Conservation (phyloP, 2,888 invertebrate species). For the Neocrepidodera transversa region DNA sequence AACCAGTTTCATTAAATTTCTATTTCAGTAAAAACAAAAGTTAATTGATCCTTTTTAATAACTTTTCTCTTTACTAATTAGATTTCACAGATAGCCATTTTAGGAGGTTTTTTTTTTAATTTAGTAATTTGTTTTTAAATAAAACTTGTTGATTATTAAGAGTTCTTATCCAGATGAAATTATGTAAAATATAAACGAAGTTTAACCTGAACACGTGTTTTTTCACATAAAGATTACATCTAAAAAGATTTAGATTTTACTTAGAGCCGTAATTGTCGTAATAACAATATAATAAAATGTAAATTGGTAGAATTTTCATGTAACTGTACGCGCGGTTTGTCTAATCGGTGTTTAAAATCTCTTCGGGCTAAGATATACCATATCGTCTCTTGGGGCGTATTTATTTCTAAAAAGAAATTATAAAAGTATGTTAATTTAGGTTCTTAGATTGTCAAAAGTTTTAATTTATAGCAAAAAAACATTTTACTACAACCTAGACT, state of each 20-base stretch:
- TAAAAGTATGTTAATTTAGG: background rate
- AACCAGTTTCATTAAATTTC: no score
- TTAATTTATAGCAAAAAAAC: no score
- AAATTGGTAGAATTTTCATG: slow-evolving; percentile 39
- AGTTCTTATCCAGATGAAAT: background rate
- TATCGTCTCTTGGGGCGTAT: background rate
- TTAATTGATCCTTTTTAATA: no score
- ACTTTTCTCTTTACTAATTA: no score
- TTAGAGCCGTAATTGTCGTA: slow-evolving; percentile 35
- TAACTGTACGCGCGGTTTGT: slow-evolving; percentile 31
- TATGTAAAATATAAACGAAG: background rate
- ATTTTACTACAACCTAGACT: no score
- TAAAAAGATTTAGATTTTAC: slow-evolving; percentile 4
- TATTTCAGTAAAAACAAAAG: no score
- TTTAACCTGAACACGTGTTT: slow-evolving; percentile 5
- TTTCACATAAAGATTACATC: slow-evolving; percentile 7
- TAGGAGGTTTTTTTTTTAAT: no score
- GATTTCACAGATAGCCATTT: no score
- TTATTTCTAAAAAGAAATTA: background rate
- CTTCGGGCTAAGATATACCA: background rate
- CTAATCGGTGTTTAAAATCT: slow-evolving; percentile 31
- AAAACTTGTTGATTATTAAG: no score
- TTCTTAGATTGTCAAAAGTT: no score
- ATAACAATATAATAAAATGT: slow-evolving; percentile 44
- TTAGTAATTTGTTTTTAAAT: no score